Evolutionary conservation across 2,888 invertebrate species (phyloP), one percentile per base, ranked within the genome.

Genomic region (Salticus scenicus): DNA sequence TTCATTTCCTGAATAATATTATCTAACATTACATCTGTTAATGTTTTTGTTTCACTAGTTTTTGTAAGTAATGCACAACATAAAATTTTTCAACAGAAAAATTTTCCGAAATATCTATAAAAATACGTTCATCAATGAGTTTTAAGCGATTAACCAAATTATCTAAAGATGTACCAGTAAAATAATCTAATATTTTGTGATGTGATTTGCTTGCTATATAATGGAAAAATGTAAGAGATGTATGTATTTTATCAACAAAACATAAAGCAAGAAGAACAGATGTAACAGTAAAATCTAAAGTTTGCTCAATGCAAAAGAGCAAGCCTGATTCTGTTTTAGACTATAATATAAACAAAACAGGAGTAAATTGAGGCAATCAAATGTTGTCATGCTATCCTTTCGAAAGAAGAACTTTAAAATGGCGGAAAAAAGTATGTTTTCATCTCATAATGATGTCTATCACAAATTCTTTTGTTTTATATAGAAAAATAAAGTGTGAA

Each of bases 191-290:
- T n/a, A n/a, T n/a, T n/a, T n/a, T n/a, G n/a, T n/a, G 47, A 47
- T 14, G 20, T 1, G 17, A 57, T 57, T 57, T 57, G 20, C 57
- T 57, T 57, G 57, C 57, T n/a, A 57, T 57, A 57, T n/a, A 57
- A 57, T 57, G 57, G 57, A 57, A 57, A 57, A 20, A 57, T 57
- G 20, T 5, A 10, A 57, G 57, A 57, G 57, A 57, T 57, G 10
- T 57, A 57, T 57, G 20, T 57, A 57, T 57, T 57, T 57, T 57
- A 57, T 57, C 20, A 20, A 57, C 57, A 57, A 57, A 57, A 57
- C 57, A 57, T 20, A n/a, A 57, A 57, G 57, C 10, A 57, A 57
- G 1, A n/a, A 57, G 57, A 57, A n/a, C 57, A 57, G 57, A 57
- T 57, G 57, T 57, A 37, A 37, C 7, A 37, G 37, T 37, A 37